Conservation (phyloP, 2,113 vertebrate genomes). For the Formicarius rufipectus region DNA sequence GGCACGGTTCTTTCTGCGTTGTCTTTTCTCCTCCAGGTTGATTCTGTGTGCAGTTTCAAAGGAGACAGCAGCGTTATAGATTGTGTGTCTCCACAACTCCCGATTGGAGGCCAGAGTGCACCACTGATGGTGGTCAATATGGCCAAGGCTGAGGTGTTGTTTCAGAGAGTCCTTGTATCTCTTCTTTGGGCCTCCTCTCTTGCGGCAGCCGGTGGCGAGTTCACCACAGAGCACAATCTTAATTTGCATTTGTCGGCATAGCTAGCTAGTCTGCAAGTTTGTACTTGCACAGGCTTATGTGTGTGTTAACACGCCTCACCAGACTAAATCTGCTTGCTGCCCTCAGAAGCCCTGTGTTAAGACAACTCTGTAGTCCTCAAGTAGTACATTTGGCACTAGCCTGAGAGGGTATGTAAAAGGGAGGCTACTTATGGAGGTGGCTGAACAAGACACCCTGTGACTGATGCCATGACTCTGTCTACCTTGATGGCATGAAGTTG, state of each 20-base stretch:
- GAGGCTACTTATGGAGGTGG: not conserved
- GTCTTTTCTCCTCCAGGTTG: no score
- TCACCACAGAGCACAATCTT: no score
- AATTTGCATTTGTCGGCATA: not conserved
- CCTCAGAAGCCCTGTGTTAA: not conserved
- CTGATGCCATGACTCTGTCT: fast-evolving
- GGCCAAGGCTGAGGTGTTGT: no score
- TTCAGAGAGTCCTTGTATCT: no score
- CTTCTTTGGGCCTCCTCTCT: no score
- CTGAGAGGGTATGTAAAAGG: not conserved
- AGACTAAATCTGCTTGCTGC: not conserved
- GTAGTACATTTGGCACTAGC: not conserved
- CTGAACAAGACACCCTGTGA: not conserved
- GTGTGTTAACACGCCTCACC: not conserved
- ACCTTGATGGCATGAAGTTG: not conserved
- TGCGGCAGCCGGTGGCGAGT: no score
- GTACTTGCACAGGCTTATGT: not conserved
- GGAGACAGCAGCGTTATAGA: no score
- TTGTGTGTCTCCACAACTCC: no score
- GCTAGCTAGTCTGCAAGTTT: not conserved
- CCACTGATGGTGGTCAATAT: no score
- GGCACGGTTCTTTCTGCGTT: no score
- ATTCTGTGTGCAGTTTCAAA: no score
- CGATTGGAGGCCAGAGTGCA: no score
- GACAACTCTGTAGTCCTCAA: not conserved